Percentiles rank a stretch among this genome's conserved stretches.
phyloP scores from a whole-genome alignment of 2,888 invertebrate species.

The Scrobipalpa atriplicella region DNA sequence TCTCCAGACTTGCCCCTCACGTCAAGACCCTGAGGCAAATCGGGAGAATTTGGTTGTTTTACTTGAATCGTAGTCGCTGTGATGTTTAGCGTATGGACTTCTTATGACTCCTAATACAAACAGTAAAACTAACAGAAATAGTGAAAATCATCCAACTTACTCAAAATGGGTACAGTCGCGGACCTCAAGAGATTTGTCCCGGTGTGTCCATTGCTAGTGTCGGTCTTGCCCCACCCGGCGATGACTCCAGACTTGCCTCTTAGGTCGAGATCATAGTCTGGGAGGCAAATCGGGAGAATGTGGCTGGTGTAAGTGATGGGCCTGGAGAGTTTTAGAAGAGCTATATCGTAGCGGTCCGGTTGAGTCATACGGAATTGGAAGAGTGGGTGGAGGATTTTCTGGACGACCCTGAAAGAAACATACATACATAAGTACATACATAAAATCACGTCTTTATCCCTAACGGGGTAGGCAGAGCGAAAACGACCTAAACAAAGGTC shows the following conservation, averaged over 20 bases:
- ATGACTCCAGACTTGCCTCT: conserved; percentile 79
- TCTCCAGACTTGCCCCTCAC: too few relatives aligned
- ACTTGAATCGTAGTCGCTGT: too few relatives aligned
- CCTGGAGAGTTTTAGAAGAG: conserved; percentile 87
- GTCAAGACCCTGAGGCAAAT: too few relatives aligned
- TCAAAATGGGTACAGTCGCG: conserved; percentile 91
- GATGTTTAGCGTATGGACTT: too few relatives aligned
- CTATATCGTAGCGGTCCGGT: conserved; percentile 91
- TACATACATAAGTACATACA: conserved; percentile 14
- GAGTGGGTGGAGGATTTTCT: conserved; percentile 90
- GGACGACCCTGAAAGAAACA: conserved; percentile 80
- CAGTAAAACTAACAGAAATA: background rate
- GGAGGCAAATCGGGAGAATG: conserved; percentile 91
- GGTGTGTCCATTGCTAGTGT: conserved; percentile 86
- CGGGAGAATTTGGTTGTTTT: too few relatives aligned
- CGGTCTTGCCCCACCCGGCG: conserved; percentile 94
- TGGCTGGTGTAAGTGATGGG: conserved; percentile 85
- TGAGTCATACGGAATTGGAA: conserved; percentile 92
- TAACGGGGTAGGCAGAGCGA: too few relatives aligned
- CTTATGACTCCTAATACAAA: too few relatives aligned
- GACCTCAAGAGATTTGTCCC: conserved; percentile 92
- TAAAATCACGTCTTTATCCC: too few relatives aligned
- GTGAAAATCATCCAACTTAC: conserved; percentile 66
- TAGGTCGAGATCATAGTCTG: conserved; percentile 72
- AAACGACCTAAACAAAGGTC: too few relatives aligned